These are phyloP conservation scores for Atherix ibis DNA, from an alignment of 2,888 invertebrate genomes.

Conservation along the genomic window DNA sequence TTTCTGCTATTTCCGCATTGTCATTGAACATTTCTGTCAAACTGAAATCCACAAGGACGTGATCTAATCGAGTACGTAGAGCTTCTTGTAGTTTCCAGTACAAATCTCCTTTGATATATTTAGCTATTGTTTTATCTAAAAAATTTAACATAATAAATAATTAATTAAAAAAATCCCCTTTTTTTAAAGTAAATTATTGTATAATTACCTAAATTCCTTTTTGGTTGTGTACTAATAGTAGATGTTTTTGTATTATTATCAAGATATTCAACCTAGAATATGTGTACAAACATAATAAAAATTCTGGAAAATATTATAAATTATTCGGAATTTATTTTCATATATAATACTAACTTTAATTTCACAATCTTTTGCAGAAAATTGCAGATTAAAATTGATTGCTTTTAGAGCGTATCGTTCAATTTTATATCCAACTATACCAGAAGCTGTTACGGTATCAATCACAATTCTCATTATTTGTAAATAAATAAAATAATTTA, in stretches of 20 bases:
- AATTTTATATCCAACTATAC: conserved; percentile 9
- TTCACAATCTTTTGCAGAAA: conserved; percentile 2
- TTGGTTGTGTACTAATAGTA: conserved; percentile 2
- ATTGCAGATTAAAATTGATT: conserved; percentile 9
- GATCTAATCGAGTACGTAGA: conserved; percentile 7
- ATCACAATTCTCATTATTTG: conserved; percentile 8
- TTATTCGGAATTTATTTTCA: too few species aligned
- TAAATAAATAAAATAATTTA: neutral
- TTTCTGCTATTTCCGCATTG: conserved; percentile 7
- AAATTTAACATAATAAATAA: neutral
- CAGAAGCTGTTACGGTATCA: conserved; percentile 6
- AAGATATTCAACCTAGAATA: conserved; percentile 7
- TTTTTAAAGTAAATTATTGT: neutral
- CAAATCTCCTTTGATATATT: conserved; percentile 9
- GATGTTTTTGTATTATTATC: conserved; percentile 2
- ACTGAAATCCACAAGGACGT: conserved; percentile 9
- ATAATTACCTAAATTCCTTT: conserved; percentile 4
- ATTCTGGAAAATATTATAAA: too few species aligned
- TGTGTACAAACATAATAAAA: too few species aligned
- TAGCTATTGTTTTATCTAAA: conserved; percentile 8
- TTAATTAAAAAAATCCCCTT: neutral
- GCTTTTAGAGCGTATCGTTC: conserved; percentile 8
- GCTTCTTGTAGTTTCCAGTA: conserved; percentile 9
- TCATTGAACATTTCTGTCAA: conserved; percentile 9
- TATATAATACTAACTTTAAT: neutral